These are phyloP conservation scores for Galerucella pusilla DNA, from an alignment of 2,888 invertebrate species.

Conservation along the genomic window DNA sequence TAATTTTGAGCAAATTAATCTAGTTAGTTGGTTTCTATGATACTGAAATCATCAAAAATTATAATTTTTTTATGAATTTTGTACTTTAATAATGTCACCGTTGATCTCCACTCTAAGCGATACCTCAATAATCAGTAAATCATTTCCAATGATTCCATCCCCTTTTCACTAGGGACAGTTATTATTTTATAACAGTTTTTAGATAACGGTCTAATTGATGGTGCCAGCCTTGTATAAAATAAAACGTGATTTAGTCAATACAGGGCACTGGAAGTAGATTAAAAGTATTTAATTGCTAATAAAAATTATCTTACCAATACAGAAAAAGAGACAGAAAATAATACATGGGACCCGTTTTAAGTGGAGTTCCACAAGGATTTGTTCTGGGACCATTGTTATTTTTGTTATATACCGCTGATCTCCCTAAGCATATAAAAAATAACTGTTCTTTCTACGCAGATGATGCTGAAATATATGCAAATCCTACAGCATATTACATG, in stretches of 20 bases:
- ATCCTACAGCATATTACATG: no score
- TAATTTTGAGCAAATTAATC: no score
- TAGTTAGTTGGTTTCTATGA: no score
- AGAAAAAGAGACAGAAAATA: no score
- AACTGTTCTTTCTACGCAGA: no score
- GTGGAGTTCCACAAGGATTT: no score
- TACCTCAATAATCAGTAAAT: slow-evolving; percentile 12
- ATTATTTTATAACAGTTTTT: slow-evolving; percentile 62
- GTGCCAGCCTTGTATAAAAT: slow-evolving; percentile 64
- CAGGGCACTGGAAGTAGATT: slow-evolving; percentile 44
- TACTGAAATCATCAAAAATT: not conserved
- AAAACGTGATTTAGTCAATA: slow-evolving; percentile 61
- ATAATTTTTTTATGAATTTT: not conserved
- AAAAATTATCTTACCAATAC: no score
- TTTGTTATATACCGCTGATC: no score
- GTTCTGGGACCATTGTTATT: no score
- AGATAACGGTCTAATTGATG: slow-evolving; percentile 66
- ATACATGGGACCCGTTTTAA: no score
- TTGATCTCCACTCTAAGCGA: not conserved
- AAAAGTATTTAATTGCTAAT: not conserved
- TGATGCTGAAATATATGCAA: no score
- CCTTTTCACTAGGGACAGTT: slow-evolving; percentile 16
- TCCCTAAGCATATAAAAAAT: no score
- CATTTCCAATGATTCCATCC: slow-evolving; percentile 13
- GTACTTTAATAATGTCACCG: not conserved